Evolutionary conservation across 1,140 invertebrate genomes (phyloP).

Genomic region (Meloidogyne chitwoodi): DNA sequence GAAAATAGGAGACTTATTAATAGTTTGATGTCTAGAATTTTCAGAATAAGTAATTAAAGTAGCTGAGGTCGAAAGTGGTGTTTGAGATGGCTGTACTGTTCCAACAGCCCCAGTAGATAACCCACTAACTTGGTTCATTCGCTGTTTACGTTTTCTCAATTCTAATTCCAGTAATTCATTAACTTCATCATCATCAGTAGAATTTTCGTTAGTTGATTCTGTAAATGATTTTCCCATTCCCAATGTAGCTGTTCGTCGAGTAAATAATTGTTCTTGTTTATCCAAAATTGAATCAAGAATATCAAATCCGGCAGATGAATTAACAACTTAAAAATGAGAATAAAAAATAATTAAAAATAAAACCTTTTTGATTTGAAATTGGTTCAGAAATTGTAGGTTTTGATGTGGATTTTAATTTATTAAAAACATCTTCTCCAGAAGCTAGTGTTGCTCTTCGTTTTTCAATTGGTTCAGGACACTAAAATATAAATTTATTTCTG

Average conservation of each 20-base stretch:
- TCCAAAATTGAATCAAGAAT: constrained; percentile 28
- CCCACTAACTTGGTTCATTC: background rate
- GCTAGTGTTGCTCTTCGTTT: background rate
- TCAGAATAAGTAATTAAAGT: background rate
- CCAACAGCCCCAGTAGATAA: background rate
- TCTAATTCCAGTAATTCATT: constrained; percentile 17
- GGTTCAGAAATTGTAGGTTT: background rate
- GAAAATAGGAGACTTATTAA: background rate
- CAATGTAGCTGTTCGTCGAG: background rate
- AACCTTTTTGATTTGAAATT: background rate
- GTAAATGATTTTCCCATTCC: constrained; percentile 3
- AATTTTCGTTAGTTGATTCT: background rate
- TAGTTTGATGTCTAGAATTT: background rate
- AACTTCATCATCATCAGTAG: constrained; percentile 15
- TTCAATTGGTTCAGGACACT: background rate
- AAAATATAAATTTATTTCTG: background rate
- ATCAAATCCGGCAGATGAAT: background rate
- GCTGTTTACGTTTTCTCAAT: constrained; percentile 9
- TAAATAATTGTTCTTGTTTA: constrained; percentile 18
- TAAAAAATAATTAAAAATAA: background rate
- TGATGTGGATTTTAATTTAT: background rate
- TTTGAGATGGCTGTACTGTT: background rate
- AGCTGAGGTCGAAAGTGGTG: background rate
- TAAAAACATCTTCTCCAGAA: background rate
- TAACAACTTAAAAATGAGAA: background rate